phyloP scores from a whole-genome alignment of 2,888 invertebrate species.

The Arge pagana region DNA sequence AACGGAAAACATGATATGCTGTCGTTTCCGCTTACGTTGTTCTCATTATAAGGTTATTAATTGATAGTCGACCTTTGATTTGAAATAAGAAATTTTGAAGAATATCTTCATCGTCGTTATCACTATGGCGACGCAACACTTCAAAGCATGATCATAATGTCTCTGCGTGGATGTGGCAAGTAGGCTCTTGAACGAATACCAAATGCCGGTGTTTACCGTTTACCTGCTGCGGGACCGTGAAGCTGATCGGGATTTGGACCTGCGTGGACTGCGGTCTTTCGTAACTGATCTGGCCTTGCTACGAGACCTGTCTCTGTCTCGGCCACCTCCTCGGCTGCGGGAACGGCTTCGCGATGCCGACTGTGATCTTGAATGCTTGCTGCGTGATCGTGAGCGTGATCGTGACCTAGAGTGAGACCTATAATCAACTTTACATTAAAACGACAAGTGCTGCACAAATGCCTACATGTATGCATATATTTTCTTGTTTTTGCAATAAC shows the following conservation, averaged over 20 bases:
- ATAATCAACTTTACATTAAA: conserved; percentile 29
- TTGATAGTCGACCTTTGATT: too few species aligned
- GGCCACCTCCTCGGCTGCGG: conserved; percentile 52
- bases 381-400: conserved; percentile 55
- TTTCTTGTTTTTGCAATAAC: too few species aligned
- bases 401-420: conserved; percentile 53
- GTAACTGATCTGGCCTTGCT: conserved; percentile 49
- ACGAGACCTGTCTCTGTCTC: conserved; percentile 43
- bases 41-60: not conserved
- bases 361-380: conserved; percentile 61
- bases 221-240: conserved; percentile 53
- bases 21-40: too few species aligned
- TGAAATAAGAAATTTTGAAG: too few species aligned
- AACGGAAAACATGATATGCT: too few species aligned
- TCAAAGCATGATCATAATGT: too few species aligned
- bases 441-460: conserved; percentile 14
- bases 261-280: conserved; percentile 50
- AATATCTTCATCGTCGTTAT: too few species aligned
- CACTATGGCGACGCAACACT: too few species aligned
- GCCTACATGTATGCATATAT: conserved; percentile 9
- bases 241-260: conserved; percentile 50
- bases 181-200: conserved; percentile 1
- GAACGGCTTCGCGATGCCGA: conserved; percentile 72
- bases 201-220: conserved; percentile 27
- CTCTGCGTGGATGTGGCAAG: not conserved